Percentiles rank a stretch among this genome's conserved stretches.
Conservation (phyloP, 2,797 vertebrate species). For the Rhinoraja longicauda region DNA sequence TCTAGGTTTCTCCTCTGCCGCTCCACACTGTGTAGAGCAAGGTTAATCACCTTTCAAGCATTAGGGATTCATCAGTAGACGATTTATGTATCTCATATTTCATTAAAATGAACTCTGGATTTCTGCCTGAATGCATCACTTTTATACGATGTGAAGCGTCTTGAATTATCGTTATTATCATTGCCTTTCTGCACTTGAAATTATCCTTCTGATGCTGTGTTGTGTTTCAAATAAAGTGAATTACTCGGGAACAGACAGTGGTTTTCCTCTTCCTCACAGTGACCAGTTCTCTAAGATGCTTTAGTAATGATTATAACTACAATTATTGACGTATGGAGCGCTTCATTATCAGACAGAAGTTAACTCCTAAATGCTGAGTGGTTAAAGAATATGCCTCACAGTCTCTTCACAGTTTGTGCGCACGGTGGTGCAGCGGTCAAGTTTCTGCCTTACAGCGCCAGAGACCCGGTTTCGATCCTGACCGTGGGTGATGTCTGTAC, state of each 20-base stretch:
- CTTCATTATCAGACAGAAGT: too few species aligned
- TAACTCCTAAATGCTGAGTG: too few species aligned
- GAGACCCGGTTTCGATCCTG: too few species aligned
- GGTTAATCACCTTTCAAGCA: not conserved
- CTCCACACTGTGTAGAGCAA: not conserved
- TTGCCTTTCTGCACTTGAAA: not conserved
- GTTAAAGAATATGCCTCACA: too few species aligned
- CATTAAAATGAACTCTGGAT: not conserved
- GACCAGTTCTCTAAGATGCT: not conserved
- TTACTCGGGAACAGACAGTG: not conserved
- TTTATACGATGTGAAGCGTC: not conserved
- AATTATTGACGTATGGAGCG: not conserved
- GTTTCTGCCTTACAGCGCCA: too few species aligned
- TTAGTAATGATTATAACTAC: not conserved
- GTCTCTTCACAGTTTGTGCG: too few species aligned
- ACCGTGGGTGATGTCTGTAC: too few species aligned
- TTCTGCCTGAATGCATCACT: not conserved
- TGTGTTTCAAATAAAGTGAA: not conserved
- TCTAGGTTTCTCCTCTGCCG: not conserved
- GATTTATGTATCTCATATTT: not conserved
- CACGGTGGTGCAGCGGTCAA: too few species aligned
- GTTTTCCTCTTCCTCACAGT: not conserved
- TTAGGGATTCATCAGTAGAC: not conserved
- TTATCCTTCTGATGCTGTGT: not conserved
- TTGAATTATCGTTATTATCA: not conserved